Evolutionary conservation across 2,113 vertebrate species (phyloP).

Genomic region (Eira barbara): DNA sequence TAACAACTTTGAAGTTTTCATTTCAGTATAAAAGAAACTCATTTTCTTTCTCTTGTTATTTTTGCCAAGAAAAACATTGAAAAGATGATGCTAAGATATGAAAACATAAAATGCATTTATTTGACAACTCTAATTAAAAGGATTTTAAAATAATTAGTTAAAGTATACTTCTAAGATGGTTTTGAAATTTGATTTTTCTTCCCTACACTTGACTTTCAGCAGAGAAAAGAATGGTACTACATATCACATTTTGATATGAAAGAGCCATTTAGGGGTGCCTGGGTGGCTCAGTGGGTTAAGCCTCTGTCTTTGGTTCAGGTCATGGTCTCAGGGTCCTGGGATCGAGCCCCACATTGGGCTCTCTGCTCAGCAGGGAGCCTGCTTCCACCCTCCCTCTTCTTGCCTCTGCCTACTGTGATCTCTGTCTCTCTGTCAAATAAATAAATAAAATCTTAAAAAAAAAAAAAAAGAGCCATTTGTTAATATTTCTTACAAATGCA

Average conservation of each 20-base stretch:
- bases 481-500: background rate
- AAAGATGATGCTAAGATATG: background rate
- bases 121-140: background rate
- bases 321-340: too few species aligned
- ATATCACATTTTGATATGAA: background rate
- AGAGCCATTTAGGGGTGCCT: background rate
- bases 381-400: too few species aligned
- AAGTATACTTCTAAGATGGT: background rate
- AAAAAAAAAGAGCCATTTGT: background rate
- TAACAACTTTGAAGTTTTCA: conserved; percentile 31
- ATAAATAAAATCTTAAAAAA: too few species aligned
- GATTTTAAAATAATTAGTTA: background rate
- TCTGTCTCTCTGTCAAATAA: too few species aligned
- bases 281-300: too few species aligned
- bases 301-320: too few species aligned
- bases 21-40: background rate
- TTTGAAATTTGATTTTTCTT: conserved; percentile 2
- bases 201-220: background rate
- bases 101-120: background rate
- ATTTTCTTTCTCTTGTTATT: background rate
- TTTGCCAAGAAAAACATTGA: background rate
- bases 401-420: too few species aligned
- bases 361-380: too few species aligned
- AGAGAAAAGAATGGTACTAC: background rate
- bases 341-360: too few species aligned